Conservation (phyloP, 2,888 invertebrate genomes). For the Pachliopta kotzebuea region DNA sequence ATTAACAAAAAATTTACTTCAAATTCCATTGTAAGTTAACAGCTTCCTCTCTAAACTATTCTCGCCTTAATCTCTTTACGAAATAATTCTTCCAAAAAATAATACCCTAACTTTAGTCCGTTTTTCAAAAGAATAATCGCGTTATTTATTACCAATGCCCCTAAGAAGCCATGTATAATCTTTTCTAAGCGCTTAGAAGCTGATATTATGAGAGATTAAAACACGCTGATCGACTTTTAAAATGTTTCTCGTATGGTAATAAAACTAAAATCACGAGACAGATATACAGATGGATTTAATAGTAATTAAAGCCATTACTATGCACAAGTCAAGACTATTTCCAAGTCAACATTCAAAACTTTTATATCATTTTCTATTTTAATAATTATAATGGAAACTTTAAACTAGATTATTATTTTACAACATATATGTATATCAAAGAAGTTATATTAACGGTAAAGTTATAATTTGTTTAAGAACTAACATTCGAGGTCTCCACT, state of each 20-base stretch:
- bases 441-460: too few species aligned
- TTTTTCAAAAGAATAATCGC: conserved; percentile 74
- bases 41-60: conserved; percentile 33
- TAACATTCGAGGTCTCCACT: too few species aligned
- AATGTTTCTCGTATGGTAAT: conserved; percentile 56
- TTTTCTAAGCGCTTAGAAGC: conserved; percentile 64
- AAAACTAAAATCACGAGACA: conserved; percentile 40
- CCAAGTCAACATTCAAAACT: too few species aligned
- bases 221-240: conserved; percentile 61
- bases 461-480: too few species aligned
- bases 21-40: conserved; percentile 7
- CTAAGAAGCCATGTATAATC: conserved; percentile 71
- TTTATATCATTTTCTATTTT: too few species aligned
- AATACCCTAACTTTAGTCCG: conserved; percentile 52
- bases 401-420: too few species aligned
- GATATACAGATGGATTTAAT: conserved; percentile 46
- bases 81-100: conserved; percentile 57
- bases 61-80: conserved; percentile 58
- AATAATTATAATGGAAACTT: too few species aligned
- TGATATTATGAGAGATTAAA: conserved; percentile 74
- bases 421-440: too few species aligned
- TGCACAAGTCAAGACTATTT: conserved; percentile 30
- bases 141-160: conserved; percentile 73
- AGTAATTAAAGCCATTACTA: conserved; percentile 53
- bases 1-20: too few species aligned